Evolutionary conservation across 2,888 invertebrate genomes (phyloP), one percentile per base, ranked within the genome.

Genomic region (Phengaris arion): DNA sequence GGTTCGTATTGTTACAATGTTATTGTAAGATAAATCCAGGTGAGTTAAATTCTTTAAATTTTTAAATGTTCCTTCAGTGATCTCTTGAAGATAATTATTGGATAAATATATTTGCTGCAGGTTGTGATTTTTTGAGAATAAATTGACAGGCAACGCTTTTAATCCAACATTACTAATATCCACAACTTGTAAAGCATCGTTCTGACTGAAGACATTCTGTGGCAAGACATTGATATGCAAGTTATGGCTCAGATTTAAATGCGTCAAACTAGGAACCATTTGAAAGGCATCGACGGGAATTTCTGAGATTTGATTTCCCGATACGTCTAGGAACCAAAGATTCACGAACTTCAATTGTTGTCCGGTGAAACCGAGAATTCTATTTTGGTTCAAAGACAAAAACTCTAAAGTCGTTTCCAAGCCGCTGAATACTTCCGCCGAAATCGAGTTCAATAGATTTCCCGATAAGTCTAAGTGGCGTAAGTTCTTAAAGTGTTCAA

Each of bases 11-110:
- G 95, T 96, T 22, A 95, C 95, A 57, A 98, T 96, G 75, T 95
- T 95, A 86, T 98, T 98, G 79, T 95, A 95, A 0, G 97, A 97
- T 73, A 98, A 88, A 89, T 98, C 97, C 35, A 98, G 95, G 54
- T 94, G 87, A 2, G 96, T 95, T 64, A 98, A 94, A 84, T 97
- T 97, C 81, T 94, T 94, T 48, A 98, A 94, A 84, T 97, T 96
- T 68, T 96, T 94, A 83, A 98, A 98, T 2, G 96, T 95, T 6
- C 95, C 95, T 83, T 97, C 96, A 0, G 96, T 95, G 76, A 98
- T 94, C 88, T 97, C 97, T 82, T 95, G 95, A 74, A 98, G 91
- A 51, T 95, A 92, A 86, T 98, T 98, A 78, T 96, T 94, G 0
- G 95, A 94, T 68, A 98, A 88, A 80, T 95, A 94, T 74, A 98